Conservation (phyloP, 1,140 invertebrate species). For the Apis florea region DNA sequence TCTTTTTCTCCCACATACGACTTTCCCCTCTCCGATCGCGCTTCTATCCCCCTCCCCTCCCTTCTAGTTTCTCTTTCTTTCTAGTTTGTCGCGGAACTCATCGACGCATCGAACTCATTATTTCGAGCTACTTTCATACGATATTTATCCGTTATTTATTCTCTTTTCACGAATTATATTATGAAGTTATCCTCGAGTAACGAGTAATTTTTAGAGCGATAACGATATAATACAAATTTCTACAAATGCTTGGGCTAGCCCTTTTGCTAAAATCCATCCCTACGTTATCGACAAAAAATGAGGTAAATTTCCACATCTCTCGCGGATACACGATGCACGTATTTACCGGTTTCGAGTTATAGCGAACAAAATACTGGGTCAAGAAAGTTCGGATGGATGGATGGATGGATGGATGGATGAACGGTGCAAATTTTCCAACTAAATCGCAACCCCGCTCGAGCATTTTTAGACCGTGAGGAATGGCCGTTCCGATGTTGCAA, state of each 20-base stretch:
- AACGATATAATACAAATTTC: too few relatives aligned
- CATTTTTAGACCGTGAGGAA: conserved; percentile 2
- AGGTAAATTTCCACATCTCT: too few relatives aligned
- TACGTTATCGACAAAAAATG: too few relatives aligned
- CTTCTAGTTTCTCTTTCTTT: conserved; percentile 30
- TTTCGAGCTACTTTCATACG: conserved; percentile 34
- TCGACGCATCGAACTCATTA: conserved; percentile 42
- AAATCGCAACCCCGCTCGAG: neutral
- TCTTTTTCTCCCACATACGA: conserved; percentile 33
- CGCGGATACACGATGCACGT: too few relatives aligned
- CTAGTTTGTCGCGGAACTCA: conserved; percentile 3
- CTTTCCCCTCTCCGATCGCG: neutral
- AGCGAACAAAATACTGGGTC: neutral
- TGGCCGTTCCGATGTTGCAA: neutral
- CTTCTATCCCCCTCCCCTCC: neutral
- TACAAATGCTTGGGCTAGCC: too few relatives aligned
- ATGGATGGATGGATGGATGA: too few relatives aligned
- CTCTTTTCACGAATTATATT: too few relatives aligned
- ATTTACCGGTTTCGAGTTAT: too few relatives aligned
- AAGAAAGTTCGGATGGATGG: conserved; percentile 3
- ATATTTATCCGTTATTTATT: too few relatives aligned
- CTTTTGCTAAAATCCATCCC: too few relatives aligned
- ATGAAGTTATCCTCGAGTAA: too few relatives aligned
- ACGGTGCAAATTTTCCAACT: neutral
- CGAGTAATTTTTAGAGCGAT: too few relatives aligned